Base-by-base conservation (phyloP, 2,888 invertebrate species). In the Parnassius apollo region DNA sequence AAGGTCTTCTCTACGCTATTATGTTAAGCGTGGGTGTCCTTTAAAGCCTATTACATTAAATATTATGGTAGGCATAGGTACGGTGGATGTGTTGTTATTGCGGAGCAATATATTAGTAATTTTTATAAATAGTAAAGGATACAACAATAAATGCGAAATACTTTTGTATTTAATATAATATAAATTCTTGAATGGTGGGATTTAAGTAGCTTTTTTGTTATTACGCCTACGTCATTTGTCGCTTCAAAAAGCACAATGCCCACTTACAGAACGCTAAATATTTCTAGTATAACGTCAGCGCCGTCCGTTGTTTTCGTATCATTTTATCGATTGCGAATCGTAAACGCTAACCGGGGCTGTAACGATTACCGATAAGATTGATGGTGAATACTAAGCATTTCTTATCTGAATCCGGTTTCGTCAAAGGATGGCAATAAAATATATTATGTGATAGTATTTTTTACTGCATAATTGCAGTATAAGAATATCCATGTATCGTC, bases 241-340 rank as follows among this genome's bases (percentile, higher is more conserved):
- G 46, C 46, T 12, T 12, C 12, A 12, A 12, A 46, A 12, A n/a
- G 11, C 12, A 12, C 35, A n/a, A 7, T 11, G n/a, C n/a, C 12
- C 12, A 46, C n/a, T 46, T 46, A n/a, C 46, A 12, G 35, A 44
- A 62, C 42, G 48, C 48, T 57, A 58, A 48, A 42, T 22, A 7
- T 52, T 51, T 57, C 7, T 11, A 44, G 18, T 63, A 68, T 75
- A 74, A 73, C 72, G 73, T 74, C 70, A 71, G 60, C 67, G 70
- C 70, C 63, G 67, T 35, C 7, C 72, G 73, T 74, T 69, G 71
- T 62, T 67, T 69, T 70, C 63, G 67, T 68, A 66, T 70, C 67
- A 71, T 75, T 72, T 73, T 72, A 66, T 61, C 63, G 61, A 45
- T 57, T 10, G 46, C 45, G 46, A 61, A 61, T 61, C 53, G 57